phyloP scores from a whole-genome alignment of 1,140 invertebrate genomes.

The Drosophila albomicans region DNA sequence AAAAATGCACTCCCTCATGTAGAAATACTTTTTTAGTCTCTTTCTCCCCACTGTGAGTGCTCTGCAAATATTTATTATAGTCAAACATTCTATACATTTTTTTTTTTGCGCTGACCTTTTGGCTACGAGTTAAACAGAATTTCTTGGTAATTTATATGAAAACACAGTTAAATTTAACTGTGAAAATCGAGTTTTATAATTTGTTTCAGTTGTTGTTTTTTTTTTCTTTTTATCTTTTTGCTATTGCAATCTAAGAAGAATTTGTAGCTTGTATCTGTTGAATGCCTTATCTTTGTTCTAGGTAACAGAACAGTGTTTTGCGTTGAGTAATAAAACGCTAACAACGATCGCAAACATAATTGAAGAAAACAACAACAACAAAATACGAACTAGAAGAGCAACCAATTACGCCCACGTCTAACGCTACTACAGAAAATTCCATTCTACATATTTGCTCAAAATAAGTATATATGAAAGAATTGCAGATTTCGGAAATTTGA shows the following conservation, averaged over 20 bases:
- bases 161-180: slow-evolving; percentile 29
- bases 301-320: slow-evolving; percentile 32
- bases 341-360: slow-evolving; percentile 39
- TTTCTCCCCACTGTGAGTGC: no score
- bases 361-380: neutral
- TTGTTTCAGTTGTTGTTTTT: slow-evolving; percentile 39
- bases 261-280: slow-evolving; percentile 49
- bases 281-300: slow-evolving; percentile 74
- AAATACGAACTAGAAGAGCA: neutral
- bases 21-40: no score
- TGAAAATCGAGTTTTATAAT: slow-evolving; percentile 33
- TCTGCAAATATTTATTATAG: neutral
- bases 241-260: slow-evolving; percentile 41
- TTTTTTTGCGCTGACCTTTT: slow-evolving; percentile 4
- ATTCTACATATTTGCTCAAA: no score
- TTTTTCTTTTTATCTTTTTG: slow-evolving; percentile 44
- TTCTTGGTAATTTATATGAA: slow-evolving; percentile 38
- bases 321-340: slow-evolving; percentile 25
- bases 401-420: no score
- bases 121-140: slow-evolving; percentile 9
- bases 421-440: neutral
- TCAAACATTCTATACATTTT: neutral
- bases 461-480: no score
- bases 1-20: no score
- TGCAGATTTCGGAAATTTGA: no score